Evolutionary conservation across 2,113 vertebrate genomes (phyloP).

Genomic region (Orthochromis indermauri): DNA sequence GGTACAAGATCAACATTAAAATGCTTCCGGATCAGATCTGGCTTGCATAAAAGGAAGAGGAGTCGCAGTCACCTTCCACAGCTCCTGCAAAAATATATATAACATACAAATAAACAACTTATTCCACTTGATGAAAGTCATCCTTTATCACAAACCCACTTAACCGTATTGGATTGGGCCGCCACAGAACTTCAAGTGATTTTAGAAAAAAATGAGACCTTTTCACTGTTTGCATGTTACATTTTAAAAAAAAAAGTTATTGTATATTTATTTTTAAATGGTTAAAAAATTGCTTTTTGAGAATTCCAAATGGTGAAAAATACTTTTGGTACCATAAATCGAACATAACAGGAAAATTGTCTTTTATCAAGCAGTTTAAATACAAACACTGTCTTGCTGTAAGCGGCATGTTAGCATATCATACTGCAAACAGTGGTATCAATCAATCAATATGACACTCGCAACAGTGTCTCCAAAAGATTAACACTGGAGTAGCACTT

Average conservation of each 20-base stretch:
- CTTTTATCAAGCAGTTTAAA: background rate
- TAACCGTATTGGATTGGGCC: background rate
- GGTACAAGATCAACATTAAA: background rate
- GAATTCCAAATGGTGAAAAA: background rate
- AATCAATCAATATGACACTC: background rate
- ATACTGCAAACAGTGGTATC: background rate
- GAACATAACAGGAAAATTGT: background rate
- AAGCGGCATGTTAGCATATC: background rate
- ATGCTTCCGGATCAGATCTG: background rate
- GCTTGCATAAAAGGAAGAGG: background rate
- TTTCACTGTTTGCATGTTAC: background rate
- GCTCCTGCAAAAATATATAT: conserved; percentile 14
- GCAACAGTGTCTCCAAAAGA: background rate
- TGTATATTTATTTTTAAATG: background rate
- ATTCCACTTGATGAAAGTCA: background rate
- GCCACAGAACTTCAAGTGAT: too few species aligned
- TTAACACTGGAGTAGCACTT: background rate
- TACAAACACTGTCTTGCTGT: background rate
- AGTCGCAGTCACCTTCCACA: conserved; percentile 38
- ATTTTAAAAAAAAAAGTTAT: background rate
- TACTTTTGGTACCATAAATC: background rate
- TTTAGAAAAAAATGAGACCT: background rate
- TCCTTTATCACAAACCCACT: background rate
- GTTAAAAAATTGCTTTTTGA: background rate
- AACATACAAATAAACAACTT: background rate